Evolutionary conservation across 1,140 invertebrate genomes (phyloP).

Genomic region (Danaus melanippus): DNA sequence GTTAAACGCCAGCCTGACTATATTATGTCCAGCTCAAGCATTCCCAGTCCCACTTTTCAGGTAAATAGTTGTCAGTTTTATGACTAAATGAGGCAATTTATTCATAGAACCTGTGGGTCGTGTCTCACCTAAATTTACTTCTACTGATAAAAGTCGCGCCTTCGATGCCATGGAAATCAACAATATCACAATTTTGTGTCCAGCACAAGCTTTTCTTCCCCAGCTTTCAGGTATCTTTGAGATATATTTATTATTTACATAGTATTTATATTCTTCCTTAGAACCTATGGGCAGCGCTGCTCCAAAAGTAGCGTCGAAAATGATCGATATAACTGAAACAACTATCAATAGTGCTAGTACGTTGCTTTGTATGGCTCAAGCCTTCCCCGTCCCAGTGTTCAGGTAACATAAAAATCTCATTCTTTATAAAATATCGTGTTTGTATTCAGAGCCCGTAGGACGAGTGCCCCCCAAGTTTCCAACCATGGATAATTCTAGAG

Average conservation of each 20-base stretch:
- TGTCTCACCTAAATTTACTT: constrained; percentile 83
- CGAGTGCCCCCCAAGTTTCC: constrained; percentile 79
- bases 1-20: constrained; percentile 73
- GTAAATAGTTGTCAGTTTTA: constrained; percentile 56
- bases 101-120: constrained; percentile 82
- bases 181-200: constrained; percentile 77
- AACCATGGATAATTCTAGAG: constrained; percentile 76
- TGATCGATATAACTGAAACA: constrained; percentile 59
- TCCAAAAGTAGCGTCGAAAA: constrained; percentile 76
- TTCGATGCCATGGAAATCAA: constrained; percentile 70
- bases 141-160: constrained; percentile 77
- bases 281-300: constrained; percentile 81
- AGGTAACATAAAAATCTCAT: constrained; percentile 64
- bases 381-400: constrained; percentile 79
- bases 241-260: constrained; percentile 29
- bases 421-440: constrained; percentile 20
- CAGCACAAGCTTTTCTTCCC: constrained; percentile 81
- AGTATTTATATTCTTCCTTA: constrained; percentile 54
- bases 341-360: constrained; percentile 62
- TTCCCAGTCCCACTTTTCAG: constrained; percentile 79
- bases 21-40: constrained; percentile 77
- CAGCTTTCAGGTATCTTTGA: constrained; percentile 77
- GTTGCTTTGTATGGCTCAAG: constrained; percentile 82
- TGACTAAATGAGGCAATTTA: constrained; percentile 24
- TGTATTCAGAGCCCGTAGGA: constrained; percentile 70